A percentile compares a stretch with the other conserved stretches of the same genome.
Evolutionary conservation across 92 coral and sea anemone genomes (phyloP).

Genomic region (Galaxea fascicularis): DNA sequence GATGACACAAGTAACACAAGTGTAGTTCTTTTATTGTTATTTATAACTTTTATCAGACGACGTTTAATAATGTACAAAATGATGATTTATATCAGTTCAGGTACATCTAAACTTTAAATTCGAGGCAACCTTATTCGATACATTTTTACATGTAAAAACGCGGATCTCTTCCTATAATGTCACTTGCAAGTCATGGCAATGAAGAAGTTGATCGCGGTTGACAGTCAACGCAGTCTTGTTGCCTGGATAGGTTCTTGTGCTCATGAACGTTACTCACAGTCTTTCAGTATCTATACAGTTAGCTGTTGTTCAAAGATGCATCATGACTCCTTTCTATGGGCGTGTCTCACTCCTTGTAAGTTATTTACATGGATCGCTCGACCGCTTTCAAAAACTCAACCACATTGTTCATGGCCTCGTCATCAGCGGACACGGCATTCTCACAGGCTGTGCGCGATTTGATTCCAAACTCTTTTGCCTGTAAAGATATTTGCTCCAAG

Average conservation of each 20-base stretch:
- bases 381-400: constrained; percentile 79
- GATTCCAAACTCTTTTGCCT: constrained; percentile 88
- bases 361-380: constrained; percentile 51
- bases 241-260: background rate
- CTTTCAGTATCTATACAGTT: background rate
- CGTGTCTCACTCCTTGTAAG: background rate
- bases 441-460: constrained; percentile 93
- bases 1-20: too few relatives aligned
- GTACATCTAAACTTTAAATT: too few relatives aligned
- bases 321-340: background rate
- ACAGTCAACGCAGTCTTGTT: background rate
- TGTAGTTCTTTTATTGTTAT: too few relatives aligned
- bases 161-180: too few relatives aligned
- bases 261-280: background rate
- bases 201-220: too few relatives aligned
- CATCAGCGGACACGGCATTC: constrained; percentile 88
- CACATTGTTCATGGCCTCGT: constrained; percentile 66
- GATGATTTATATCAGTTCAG: too few relatives aligned
- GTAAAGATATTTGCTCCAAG: background rate
- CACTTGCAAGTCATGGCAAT: too few relatives aligned
- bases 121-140: too few relatives aligned
- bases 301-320: background rate
- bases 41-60: too few relatives aligned
- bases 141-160: too few relatives aligned
- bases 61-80: too few relatives aligned